Evolutionary conservation across 2,113 vertebrate genomes (phyloP).

Genomic region (Alces alces): DNA sequence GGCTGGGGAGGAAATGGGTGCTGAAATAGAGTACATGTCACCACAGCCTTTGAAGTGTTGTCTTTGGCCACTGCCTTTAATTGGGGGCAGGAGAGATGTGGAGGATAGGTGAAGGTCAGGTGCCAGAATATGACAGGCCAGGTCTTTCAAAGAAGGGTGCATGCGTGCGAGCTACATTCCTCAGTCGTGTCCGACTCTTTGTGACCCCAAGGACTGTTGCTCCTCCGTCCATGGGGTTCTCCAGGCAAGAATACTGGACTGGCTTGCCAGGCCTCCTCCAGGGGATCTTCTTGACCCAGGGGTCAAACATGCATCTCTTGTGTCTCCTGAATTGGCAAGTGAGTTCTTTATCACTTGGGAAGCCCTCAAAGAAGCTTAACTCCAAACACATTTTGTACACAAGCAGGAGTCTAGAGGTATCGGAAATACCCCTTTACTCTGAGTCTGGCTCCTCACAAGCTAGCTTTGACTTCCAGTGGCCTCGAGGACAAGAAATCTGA

Average conservation of each 20-base stretch:
- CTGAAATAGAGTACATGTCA: fast-evolving
- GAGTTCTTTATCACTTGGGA: neutral
- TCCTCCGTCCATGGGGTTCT: neutral
- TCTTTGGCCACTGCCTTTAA: neutral
- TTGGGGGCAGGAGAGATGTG: neutral
- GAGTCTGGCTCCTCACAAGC: neutral
- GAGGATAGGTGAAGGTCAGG: neutral
- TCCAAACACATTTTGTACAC: neutral
- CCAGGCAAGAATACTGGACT: neutral
- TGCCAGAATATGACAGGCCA: neutral
- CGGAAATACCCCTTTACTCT: neutral
- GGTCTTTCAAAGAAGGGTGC: neutral
- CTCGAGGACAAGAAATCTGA: neutral
- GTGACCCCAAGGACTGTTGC: neutral
- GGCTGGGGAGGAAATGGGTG: neutral
- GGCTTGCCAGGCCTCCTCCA: neutral
- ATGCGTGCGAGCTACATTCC: fast-evolving
- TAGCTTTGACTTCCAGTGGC: neutral
- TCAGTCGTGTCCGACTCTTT: fast-evolving
- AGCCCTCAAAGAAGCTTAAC: neutral
- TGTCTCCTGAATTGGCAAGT: neutral
- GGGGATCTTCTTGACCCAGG: neutral
- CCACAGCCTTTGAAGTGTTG: neutral
- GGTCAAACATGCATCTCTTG: neutral
- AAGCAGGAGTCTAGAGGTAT: neutral